Conservation (phyloP, 2,888 invertebrate genomes). For the Ommatoiulus sabulosus region DNA sequence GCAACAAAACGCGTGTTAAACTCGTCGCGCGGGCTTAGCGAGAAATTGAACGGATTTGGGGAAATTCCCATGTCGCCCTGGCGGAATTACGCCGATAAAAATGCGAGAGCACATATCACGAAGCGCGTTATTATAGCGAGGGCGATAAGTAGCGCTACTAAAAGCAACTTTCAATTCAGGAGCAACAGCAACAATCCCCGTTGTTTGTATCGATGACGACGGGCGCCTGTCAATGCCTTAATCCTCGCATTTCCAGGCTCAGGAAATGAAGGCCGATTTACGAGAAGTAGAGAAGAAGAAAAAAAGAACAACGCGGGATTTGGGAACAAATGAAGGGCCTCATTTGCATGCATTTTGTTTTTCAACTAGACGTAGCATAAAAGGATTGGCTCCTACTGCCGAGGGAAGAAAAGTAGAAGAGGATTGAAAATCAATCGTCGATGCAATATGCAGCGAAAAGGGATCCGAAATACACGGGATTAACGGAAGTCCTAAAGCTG, state of each 20-base stretch:
- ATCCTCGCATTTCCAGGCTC: neutral
- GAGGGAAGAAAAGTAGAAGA: neutral
- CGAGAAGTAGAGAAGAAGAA: neutral
- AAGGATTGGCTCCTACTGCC: neutral
- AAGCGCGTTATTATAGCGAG: too few species aligned
- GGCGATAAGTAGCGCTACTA: neutral
- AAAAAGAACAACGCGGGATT: neutral
- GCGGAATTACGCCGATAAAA: conserved; percentile 11
- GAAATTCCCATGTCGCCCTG: neutral
- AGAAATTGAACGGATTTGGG: neutral
- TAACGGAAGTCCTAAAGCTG: neutral
- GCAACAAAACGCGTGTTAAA: neutral
- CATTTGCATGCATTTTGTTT: conserved; percentile 11
- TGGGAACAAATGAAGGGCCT: neutral
- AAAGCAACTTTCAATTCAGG: neutral
- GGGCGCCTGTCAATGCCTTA: conserved; percentile 8
- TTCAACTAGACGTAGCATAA: neutral
- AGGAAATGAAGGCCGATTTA: conserved; percentile 1
- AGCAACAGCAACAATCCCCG: neutral
- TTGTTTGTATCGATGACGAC: conserved; percentile 19
- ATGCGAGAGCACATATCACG: neutral
- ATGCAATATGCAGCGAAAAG: too few species aligned
- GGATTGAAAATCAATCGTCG: neutral
- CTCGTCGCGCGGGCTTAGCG: neutral
- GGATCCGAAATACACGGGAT: too few species aligned